Evolutionary conservation across 2,113 vertebrate species (phyloP).

Genomic region (Vulpes vulpes): DNA sequence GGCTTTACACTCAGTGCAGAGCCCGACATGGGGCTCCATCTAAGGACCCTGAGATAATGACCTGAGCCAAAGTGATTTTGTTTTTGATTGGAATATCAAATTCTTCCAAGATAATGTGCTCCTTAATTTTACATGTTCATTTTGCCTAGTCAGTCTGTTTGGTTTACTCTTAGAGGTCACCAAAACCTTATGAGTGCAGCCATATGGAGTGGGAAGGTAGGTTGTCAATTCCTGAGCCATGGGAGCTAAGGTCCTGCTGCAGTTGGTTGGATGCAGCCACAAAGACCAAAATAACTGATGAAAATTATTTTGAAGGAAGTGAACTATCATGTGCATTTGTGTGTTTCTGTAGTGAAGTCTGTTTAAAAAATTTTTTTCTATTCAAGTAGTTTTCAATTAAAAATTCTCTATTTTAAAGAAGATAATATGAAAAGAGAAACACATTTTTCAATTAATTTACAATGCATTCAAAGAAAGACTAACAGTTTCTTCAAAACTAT

Average conservation of each 20-base stretch:
- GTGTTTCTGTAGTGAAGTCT: background rate
- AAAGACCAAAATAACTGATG: background rate
- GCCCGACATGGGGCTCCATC: rapidly evolving
- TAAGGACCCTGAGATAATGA: background rate
- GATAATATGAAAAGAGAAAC: background rate
- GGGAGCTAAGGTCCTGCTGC: background rate
- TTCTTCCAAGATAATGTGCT: background rate
- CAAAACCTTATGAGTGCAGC: background rate
- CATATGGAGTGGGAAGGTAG: background rate
- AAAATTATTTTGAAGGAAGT: background rate
- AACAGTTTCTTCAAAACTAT: background rate
- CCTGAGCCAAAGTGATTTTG: background rate
- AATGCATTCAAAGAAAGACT: background rate
- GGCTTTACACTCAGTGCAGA: background rate
- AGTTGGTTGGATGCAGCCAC: background rate
- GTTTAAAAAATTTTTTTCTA: background rate
- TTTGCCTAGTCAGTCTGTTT: background rate
- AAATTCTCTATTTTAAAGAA: constrained; percentile 32
- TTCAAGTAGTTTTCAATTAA: constrained; percentile 19
- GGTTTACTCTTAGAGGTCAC: background rate
- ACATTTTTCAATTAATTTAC: background rate
- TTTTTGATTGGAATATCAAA: background rate
- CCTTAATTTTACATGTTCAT: background rate
- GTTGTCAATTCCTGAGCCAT: background rate
- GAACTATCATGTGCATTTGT: background rate